Percentiles rank a stretch among this genome's conserved stretches.
These are phyloP conservation scores for Circaetus gallicus DNA, from an alignment of 2,113 vertebrate species.

Conservation along the genomic window DNA sequence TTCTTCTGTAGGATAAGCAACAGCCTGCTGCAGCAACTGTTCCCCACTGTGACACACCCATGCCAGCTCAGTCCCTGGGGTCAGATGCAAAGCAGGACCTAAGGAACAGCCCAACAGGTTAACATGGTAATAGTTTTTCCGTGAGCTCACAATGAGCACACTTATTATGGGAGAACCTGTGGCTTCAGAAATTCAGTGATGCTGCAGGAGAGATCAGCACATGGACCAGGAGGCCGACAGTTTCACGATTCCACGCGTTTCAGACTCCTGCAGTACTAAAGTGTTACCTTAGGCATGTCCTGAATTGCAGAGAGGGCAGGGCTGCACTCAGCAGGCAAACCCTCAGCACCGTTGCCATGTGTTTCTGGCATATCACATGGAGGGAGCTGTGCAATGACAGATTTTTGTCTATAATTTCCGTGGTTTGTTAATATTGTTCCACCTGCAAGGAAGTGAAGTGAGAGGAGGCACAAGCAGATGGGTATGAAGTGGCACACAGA, in stretches of 20 bases:
- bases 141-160: neutral
- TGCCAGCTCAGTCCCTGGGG: neutral
- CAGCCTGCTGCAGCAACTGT: neutral
- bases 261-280: neutral
- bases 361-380: neutral
- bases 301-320: neutral
- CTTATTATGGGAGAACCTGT: neutral
- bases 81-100: neutral
- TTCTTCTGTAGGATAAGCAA: neutral
- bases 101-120: neutral
- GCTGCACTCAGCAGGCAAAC: neutral
- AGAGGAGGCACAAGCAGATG: constrained; percentile 4
- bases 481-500: neutral
- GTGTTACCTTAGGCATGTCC: neutral
- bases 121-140: neutral
- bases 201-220: neutral
- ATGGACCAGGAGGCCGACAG: neutral
- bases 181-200: neutral
- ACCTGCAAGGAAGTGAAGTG: neutral
- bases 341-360: neutral
- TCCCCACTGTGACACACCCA: neutral
- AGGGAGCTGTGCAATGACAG: neutral
- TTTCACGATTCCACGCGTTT: rapidly evolving
- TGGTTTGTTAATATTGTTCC: neutral
- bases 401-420: neutral